These are phyloP conservation scores for Mystacides longicornis DNA, from an alignment of 2,888 invertebrate species.

Conservation along the genomic window DNA sequence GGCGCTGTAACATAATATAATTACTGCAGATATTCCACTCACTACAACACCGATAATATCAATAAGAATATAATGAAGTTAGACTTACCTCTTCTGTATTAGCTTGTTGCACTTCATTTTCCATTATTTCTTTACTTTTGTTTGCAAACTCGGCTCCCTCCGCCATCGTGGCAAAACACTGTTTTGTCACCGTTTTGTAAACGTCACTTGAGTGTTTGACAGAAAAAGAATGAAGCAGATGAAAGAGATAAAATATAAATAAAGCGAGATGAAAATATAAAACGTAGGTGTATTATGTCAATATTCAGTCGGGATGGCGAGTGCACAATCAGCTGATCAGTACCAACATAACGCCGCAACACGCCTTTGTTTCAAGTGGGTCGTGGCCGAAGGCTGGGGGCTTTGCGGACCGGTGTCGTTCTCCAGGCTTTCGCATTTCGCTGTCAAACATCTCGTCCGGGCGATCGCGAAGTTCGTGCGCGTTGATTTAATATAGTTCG, in stretches of 20 bases:
- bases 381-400: conserved; percentile 11
- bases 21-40: conserved; percentile 2
- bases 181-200: conserved; percentile 16
- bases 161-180: conserved; percentile 22
- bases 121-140: conserved; percentile 15
- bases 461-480: conserved; percentile 10
- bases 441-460: conserved; percentile 16
- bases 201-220: conserved; percentile 23
- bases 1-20: conserved; percentile 38
- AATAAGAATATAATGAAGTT: neutral
- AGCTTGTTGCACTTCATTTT: conserved; percentile 13
- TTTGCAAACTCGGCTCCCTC: conserved; percentile 17
- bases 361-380: conserved; percentile 21
- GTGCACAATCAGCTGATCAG: conserved; percentile 20
- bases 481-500: neutral
- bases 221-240: neutral
- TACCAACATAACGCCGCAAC: conserved; percentile 17
- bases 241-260: conserved; percentile 7
- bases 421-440: conserved; percentile 13
- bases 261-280: conserved; percentile 8
- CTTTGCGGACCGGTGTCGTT: conserved; percentile 11
- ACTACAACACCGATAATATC: too few relatives aligned
- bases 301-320: conserved; percentile 1
- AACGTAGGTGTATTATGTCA: conserved; percentile 12
- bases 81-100: conserved; percentile 13